These are phyloP conservation scores for Parnassius mnemosyne DNA, from an alignment of 2,888 invertebrate species.

Conservation along the genomic window DNA sequence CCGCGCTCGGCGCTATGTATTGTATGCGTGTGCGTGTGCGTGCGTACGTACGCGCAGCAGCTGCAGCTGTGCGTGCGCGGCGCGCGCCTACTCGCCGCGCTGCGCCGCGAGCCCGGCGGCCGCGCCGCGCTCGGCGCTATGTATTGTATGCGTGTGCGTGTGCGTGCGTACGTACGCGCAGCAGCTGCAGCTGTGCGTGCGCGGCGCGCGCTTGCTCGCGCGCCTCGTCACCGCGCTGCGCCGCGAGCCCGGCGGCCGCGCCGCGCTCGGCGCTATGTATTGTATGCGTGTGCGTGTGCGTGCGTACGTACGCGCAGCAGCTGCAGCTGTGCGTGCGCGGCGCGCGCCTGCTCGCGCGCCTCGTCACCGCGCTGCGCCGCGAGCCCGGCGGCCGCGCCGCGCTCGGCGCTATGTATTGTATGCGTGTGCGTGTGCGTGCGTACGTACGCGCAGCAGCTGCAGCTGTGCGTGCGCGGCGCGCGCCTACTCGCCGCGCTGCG, in stretches of 20 bases:
- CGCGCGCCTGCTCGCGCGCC: conserved; percentile 50
- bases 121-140: conserved; percentile 44
- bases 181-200: conserved; percentile 49
- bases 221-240: conserved; percentile 48
- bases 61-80: conserved; percentile 51
- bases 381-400: conserved; percentile 43
- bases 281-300: too few species aligned
- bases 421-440: too few species aligned
- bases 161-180: conserved; percentile 40
- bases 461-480: conserved; percentile 50
- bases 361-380: conserved; percentile 47
- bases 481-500: conserved; percentile 49
- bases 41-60: conserved; percentile 44
- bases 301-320: conserved; percentile 44
- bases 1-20: conserved; percentile 46
- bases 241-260: conserved; percentile 43
- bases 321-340: conserved; percentile 51
- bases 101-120: conserved; percentile 43
- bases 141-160: too few species aligned
- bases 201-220: conserved; percentile 51
- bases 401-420: too few species aligned
- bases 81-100: conserved; percentile 49
- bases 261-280: conserved; percentile 46
- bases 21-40: too few species aligned
- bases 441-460: conserved; percentile 47